phyloP scores from a whole-genome alignment of 2,797 vertebrate species.

The Aphelocoma californica region DNA sequence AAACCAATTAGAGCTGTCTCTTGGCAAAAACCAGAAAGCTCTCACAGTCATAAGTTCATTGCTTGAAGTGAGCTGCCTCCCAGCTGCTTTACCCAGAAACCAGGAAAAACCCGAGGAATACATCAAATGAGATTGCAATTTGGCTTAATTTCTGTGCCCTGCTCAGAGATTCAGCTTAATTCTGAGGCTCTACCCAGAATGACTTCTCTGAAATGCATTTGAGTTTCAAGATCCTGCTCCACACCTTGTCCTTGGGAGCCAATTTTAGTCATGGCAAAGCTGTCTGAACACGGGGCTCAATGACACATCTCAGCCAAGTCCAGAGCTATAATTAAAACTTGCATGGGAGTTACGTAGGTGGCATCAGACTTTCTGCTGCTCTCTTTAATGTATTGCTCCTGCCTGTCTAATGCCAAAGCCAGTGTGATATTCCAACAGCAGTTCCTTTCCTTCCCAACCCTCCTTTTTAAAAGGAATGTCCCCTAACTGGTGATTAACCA shows the following conservation, averaged over 20 bases:
- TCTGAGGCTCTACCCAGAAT: neutral
- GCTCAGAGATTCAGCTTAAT: neutral
- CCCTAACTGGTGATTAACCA: neutral
- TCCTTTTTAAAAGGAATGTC: neutral
- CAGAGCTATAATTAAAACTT: constrained; percentile 57
- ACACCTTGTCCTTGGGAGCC: neutral
- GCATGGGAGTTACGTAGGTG: constrained; percentile 41
- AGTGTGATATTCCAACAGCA: neutral
- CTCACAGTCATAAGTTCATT: neutral
- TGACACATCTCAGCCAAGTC: neutral
- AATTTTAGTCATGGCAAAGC: constrained; percentile 30
- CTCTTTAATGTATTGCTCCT: constrained; percentile 5
- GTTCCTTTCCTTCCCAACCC: neutral
- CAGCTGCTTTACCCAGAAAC: neutral
- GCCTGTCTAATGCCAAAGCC: neutral
- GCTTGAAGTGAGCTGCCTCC: neutral
- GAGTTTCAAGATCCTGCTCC: neutral
- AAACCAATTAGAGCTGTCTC: neutral
- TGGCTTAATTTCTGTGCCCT: neutral
- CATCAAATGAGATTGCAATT: neutral
- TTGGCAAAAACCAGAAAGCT: neutral
- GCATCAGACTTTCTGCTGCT: constrained; percentile 41
- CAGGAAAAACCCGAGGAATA: neutral
- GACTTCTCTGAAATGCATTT: neutral
- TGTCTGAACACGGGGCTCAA: neutral